Base-by-base conservation (phyloP, 2,888 invertebrate genomes). In the Drosophila prostipennis region DNA sequence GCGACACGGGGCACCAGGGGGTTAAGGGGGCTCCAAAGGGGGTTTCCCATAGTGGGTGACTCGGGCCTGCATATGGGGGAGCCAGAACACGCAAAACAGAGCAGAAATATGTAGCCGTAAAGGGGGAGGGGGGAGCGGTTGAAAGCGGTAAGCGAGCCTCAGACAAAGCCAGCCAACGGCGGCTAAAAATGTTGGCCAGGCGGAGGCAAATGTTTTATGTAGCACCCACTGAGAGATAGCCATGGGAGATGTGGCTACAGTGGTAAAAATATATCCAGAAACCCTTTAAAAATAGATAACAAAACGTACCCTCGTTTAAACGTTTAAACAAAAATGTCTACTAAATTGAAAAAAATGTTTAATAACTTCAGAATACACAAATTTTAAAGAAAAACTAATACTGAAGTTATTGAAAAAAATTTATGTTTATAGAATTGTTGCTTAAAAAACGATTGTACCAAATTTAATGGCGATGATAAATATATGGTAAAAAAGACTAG, bases 181-280 rank as follows among this genome's bases (percentile, higher is more conserved):
- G 73, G 77, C 79, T 81, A 84, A 81, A 82, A 81, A 79, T 85
- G 85, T 76, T 85, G 77, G 73, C 73, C 73, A 51, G 39, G 72
- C 72, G 48, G 68, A 59, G 82, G 77, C 76, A 77, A 65, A 77
- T 84, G 79, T 79, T 80, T 84, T 80, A 76, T 73, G 74, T 76
- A 74, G 70, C 74, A 71, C 72, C 72, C 80, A 86, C 80, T 67
- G 56, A 52, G 63, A 70, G 57, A 72, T 64, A 76, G 76, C 80
- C 78, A 76, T 69, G 72, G 72, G 54, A 77, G 68, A 65, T 64
- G 63, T 11, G 67, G 19, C 2, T 11, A 68, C 67, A 68, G 56
- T 68, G 56, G 43, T 34, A 11, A 3, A 46, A 14, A 14, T 6
- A 16, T 11, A 14, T 16, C 46, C 11, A 32, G 14, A 10, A 46